Conservation (phyloP, 2,113 vertebrate genomes). For the Oncorhynchus tshawytscha region DNA sequence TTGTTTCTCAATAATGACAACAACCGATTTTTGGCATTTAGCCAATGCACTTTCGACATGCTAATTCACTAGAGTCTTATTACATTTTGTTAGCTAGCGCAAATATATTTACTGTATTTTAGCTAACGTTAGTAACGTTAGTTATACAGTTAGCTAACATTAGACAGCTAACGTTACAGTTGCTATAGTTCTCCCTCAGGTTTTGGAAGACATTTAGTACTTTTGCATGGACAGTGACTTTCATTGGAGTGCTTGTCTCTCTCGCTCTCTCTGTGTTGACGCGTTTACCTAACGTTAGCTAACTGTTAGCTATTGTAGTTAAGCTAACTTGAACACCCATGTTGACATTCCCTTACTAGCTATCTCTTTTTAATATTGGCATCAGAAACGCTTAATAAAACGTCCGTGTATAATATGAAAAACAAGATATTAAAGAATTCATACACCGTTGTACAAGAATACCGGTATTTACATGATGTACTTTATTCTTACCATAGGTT, state of each 20-base stretch:
- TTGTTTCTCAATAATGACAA: not conserved
- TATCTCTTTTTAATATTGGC: not conserved
- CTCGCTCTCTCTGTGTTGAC: not conserved
- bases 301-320: not conserved
- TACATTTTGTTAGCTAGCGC: too few species aligned
- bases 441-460: not conserved
- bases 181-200: too few species aligned
- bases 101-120: too few species aligned
- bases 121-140: too few species aligned
- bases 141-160: too few species aligned
- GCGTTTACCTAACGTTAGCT: not conserved
- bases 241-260: too few species aligned
- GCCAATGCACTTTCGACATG: too few species aligned
- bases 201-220: too few species aligned
- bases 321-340: not conserved
- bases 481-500: constrained; percentile 50
- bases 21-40: too few species aligned
- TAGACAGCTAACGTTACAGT: too few species aligned
- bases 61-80: too few species aligned
- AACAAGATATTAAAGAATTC: not conserved
- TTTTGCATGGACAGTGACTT: too few species aligned
- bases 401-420: not conserved
- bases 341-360: not conserved
- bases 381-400: not conserved
- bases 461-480: not conserved